Conservation (phyloP, 2,888 invertebrate species). For the Amblyteles armatorius region DNA sequence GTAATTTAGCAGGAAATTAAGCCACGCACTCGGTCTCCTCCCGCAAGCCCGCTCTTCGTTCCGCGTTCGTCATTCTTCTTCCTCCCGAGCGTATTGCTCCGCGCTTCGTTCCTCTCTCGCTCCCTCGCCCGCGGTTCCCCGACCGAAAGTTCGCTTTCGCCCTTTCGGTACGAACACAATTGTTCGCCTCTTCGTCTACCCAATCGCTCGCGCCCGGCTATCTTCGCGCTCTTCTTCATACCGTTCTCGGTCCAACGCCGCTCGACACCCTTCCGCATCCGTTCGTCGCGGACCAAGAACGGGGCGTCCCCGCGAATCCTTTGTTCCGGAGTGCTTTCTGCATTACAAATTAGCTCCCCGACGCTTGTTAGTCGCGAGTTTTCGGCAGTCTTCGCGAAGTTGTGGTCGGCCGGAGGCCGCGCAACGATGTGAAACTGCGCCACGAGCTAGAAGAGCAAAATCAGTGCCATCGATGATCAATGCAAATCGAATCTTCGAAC, state of each 20-base stretch:
- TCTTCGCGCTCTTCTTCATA: slow-evolving; percentile 48
- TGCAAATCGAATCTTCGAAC: background rate
- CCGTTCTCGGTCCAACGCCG: slow-evolving; percentile 54
- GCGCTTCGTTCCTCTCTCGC: slow-evolving; percentile 47
- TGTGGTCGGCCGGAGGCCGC: background rate
- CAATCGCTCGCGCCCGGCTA: slow-evolving; percentile 15
- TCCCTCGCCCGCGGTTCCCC: background rate
- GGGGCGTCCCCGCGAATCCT: slow-evolving; percentile 64
- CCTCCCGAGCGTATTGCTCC: slow-evolving; percentile 41
- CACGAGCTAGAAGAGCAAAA: background rate
- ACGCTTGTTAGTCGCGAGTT: slow-evolving; percentile 71
- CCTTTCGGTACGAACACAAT: slow-evolving; percentile 25
- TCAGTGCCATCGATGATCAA: background rate
- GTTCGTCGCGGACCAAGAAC: slow-evolving; percentile 39
- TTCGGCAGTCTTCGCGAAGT: slow-evolving; percentile 63
- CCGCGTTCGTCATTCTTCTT: slow-evolving; percentile 65
- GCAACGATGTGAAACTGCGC: background rate
- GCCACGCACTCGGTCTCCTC: slow-evolving; percentile 82
- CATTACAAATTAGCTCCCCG: slow-evolving; percentile 74
- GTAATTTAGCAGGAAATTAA: slow-evolving; percentile 85
- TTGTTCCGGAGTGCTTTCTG: slow-evolving; percentile 67
- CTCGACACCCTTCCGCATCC: slow-evolving; percentile 51
- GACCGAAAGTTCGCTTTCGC: slow-evolving; percentile 8
- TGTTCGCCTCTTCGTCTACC: slow-evolving; percentile 24
- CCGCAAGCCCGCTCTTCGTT: slow-evolving; percentile 76